These are phyloP conservation scores for Anniella stebbinsi DNA, from an alignment of 2,797 vertebrate species.

Conservation along the genomic window DNA sequence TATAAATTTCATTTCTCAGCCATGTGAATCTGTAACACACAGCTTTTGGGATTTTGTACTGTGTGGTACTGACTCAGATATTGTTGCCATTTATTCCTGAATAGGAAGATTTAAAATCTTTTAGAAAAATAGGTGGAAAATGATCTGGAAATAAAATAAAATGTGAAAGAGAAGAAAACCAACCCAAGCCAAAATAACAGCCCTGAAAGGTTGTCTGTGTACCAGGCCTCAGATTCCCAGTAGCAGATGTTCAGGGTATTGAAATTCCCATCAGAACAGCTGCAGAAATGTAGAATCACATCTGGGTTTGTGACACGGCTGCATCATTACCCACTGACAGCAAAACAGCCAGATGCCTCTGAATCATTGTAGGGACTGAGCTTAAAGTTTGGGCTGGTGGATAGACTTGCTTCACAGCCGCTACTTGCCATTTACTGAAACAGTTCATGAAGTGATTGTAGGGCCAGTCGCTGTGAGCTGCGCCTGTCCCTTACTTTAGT, in stretches of 20 bases:
- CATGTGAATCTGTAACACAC: slow-evolving; percentile 3
- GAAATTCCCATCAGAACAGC: slow-evolving; percentile 84
- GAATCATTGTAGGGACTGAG: slow-evolving; percentile 77
- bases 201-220: slow-evolving; percentile 77
- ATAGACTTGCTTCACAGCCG: slow-evolving; percentile 49
- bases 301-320: slow-evolving; percentile 79
- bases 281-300: slow-evolving; percentile 84
- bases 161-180: slow-evolving; percentile 66
- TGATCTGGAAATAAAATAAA: slow-evolving; percentile 63
- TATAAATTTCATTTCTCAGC: slow-evolving; percentile 62
- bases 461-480: background rate
- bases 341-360: slow-evolving; percentile 81
- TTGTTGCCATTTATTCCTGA: background rate
- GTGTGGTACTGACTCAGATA: fast-evolving
- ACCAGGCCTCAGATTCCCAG: slow-evolving; percentile 76
- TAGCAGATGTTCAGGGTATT: slow-evolving; percentile 83
- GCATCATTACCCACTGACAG: slow-evolving; percentile 82
- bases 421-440: background rate
- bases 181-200: slow-evolving; percentile 71
- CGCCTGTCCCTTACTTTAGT: background rate
- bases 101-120: slow-evolving; percentile 43
- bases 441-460: background rate
- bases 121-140: slow-evolving; percentile 25
- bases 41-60: background rate
- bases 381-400: slow-evolving; percentile 67